Evolutionary conservation across 92 coral and sea anemone species (phyloP).

Genomic region (Actinostola sp.): DNA sequence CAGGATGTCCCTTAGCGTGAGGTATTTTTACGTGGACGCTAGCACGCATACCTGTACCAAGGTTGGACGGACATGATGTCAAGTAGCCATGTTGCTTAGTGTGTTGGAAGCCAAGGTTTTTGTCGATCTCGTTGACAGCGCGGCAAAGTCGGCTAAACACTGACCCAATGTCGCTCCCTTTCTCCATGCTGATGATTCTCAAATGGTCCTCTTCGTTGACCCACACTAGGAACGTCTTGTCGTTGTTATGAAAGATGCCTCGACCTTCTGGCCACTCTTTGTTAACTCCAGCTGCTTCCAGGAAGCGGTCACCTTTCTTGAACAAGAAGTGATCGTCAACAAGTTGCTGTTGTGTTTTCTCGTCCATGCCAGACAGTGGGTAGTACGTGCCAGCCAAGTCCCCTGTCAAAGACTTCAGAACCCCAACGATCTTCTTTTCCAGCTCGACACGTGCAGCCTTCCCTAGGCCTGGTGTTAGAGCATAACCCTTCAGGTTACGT

Average conservation of each 20-base stretch:
- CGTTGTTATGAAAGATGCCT: constrained; percentile 89
- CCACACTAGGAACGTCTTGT: constrained; percentile 92
- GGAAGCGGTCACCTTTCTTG: constrained; percentile 89
- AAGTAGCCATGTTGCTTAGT: constrained; percentile 76
- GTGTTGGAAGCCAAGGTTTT: constrained; percentile 77
- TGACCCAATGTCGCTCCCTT: constrained; percentile 80
- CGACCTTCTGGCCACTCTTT: constrained; percentile 96
- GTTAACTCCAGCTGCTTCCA: constrained; percentile 85
- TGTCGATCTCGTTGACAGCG: constrained; percentile 87
- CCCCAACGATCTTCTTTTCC: constrained; percentile 79
- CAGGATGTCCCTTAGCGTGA: constrained; percentile 70
- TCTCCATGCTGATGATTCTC: constrained; percentile 91
- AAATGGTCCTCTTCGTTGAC: constrained; percentile 93
- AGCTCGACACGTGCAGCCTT: constrained; percentile 73
- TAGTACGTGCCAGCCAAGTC: constrained; percentile 82
- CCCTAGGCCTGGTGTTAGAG: constrained; percentile 76
- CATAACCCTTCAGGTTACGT: constrained; percentile 83
- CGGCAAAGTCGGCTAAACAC: constrained; percentile 76
- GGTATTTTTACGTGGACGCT: constrained; percentile 97
- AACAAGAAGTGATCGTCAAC: constrained; percentile 91
- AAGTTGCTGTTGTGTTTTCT: constrained; percentile 70
- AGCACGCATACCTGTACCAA: constrained; percentile 97
- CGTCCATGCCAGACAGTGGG: constrained; percentile 93
- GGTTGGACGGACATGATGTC: constrained; percentile 90
- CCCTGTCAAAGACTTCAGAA: constrained; percentile 73